These are phyloP conservation scores for Myrmophylax atrothorax DNA, from an alignment of 2,113 vertebrate genomes.

Conservation along the genomic window DNA sequence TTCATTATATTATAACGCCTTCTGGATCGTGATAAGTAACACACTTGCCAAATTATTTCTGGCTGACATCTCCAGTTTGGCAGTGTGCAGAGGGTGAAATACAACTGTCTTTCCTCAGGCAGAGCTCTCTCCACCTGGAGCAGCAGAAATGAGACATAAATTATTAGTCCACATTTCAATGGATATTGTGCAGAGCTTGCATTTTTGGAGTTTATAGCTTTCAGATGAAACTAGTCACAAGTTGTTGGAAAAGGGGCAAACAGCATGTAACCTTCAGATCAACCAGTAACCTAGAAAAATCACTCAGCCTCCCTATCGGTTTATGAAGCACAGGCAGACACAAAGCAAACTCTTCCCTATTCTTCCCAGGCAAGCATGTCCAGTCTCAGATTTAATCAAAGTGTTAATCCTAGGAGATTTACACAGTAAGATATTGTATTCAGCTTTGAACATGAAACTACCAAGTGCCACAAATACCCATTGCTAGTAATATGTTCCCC, in stretches of 20 bases:
- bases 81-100: background rate
- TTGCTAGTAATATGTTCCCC: constrained; percentile 53
- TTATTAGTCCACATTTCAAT: background rate
- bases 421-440: constrained; percentile 68
- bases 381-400: constrained; percentile 62
- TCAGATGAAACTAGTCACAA: background rate
- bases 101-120: background rate
- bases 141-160: background rate
- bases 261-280: background rate
- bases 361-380: background rate
- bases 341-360: constrained; percentile 45
- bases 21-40: background rate
- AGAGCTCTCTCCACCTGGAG: background rate
- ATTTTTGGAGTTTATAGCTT: background rate
- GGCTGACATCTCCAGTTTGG: background rate
- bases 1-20: background rate
- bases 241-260: background rate
- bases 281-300: background rate
- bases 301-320: background rate
- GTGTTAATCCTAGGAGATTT: constrained; percentile 69
- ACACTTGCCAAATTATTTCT: background rate
- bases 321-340: background rate
- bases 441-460: constrained; percentile 58
- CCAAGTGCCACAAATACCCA: constrained; percentile 40
- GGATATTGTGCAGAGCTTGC: background rate